Base-by-base conservation (phyloP, 2,888 invertebrate genomes). In the Scrobipalpa atriplicella region DNA sequence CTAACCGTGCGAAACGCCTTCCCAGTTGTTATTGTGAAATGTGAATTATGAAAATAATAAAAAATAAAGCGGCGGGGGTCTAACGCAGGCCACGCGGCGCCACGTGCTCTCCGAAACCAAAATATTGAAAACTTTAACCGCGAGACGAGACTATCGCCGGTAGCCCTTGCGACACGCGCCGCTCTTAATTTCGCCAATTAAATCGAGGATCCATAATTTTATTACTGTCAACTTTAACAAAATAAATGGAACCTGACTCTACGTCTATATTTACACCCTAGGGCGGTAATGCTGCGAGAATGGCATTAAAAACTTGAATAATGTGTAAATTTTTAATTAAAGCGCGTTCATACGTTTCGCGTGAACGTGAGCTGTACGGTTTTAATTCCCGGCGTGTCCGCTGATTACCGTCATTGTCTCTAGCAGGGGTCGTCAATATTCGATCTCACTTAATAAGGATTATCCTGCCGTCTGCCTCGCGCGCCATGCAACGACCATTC, bases 41-140 rank as follows among this genome's bases (percentile, higher is more conserved):
- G 86, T 92, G 91, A 92, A 92, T 90, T 91, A 91, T 91, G 90
- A 91, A 92, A 91, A 92, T 92, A 90, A 90, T 92, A 92, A 92
- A 92, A 92, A 92, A 87, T 90, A 86, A 85, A 88, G 79, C 83
- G 85, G 70, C 82, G 83, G 90, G 89, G 88, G 90, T 78, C 82
- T 90, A 89, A 91, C 84, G 76, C 84, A 82, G 52, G 85, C 74
- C 92, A 90, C 92, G 92, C 85, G 92, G 78, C 86, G 84, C 79
- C 91, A 88, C 92, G 91, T 90, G 92, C 85, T 72, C 72, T 74
- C 75, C 70, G 77, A 74, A 80, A 83, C 89, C 90, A 85, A 90
- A 92, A 92, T 90, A 92, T 92, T 92, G 92, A 90, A 92, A 90
- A 89, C 78, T 90, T 89, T 82, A 87, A 90, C 90, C 90, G 82